Base-by-base conservation (phyloP, 2,113 vertebrate species). In the Coracopsis vasa region DNA sequence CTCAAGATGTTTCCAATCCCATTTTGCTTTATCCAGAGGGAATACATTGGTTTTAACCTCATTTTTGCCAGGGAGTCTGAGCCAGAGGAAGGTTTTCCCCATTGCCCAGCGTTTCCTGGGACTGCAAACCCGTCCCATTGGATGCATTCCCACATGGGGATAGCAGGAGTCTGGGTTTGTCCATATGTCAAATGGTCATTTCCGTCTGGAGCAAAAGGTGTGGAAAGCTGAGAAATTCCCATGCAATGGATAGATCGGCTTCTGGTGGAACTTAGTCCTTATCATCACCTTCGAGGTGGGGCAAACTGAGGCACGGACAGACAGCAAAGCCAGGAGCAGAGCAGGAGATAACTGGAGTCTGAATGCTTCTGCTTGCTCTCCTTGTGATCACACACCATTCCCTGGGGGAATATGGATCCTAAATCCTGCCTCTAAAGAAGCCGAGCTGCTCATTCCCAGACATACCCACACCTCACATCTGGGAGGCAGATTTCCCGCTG, bases 101-200 rank as follows among this genome's bases (percentile, higher is more conserved):
- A 6, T 8, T 0, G 0, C 33, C 19, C 37, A 45, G 44, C 45
- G 28, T 20, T 31, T 41, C 39, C 69, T 35, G 10, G 8, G 4
- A 17, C 20, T 27, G 2, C 27, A 13, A 67, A 54, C 28, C 18
- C 2, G 0, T 50, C 35, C 56, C 62, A 23, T 20, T 2, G 1
- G n/a, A 19, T 15, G 47, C 6, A 0, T 70, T 45, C 47, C 53
- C 77, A 50, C 19, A 15, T 12, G 7, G 35, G 56, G 37, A n/a
- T 0, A 39, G 27, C 41, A 29, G 41, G 23, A 87, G 11, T 3
- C 18, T 12, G 42, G 35, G 27, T 31, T 50, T 29, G 37, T 4
- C 27, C 61, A 7, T 6, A 31, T 3, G 17, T 16, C 28, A 19
- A 44, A 44, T 6, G 16, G 35, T 20, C 60, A 5, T 54, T 84